phyloP scores from a whole-genome alignment of 2,888 invertebrate species.

The Podotricha telesiphe region DNA sequence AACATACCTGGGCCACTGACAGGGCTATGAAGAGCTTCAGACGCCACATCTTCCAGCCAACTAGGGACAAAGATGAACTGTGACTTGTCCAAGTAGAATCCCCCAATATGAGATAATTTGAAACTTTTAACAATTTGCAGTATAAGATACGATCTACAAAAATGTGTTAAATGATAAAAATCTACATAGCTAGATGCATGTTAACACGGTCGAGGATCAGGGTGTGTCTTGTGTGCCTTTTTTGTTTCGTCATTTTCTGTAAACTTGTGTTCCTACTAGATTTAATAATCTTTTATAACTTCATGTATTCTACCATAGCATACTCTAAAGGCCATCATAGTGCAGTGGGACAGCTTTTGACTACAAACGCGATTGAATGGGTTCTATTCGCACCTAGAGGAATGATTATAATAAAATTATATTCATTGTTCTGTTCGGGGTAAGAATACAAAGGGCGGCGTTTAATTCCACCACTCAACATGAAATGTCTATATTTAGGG shows the following conservation, averaged over 20 bases:
- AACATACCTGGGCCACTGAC: neutral
- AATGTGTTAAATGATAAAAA: constrained; percentile 23
- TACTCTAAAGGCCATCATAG: too few relatives aligned
- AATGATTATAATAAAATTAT: too few relatives aligned
- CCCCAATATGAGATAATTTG: neutral
- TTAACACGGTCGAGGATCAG: constrained; percentile 9
- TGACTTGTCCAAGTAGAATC: neutral
- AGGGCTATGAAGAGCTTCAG: neutral
- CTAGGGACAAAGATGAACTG: neutral
- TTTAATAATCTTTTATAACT: too few relatives aligned
- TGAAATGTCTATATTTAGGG: too few relatives aligned
- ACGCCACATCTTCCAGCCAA: constrained; percentile 9
- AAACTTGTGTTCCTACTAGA: too few relatives aligned
- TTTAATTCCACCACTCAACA: too few relatives aligned
- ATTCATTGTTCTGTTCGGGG: too few relatives aligned
- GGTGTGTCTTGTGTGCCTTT: neutral
- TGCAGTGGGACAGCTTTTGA: too few relatives aligned
- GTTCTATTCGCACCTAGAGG: too few relatives aligned
- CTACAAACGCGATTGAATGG: too few relatives aligned
- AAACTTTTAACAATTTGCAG: neutral
- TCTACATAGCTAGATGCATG: constrained; percentile 15
- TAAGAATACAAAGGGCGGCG: too few relatives aligned
- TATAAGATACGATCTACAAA: constrained; percentile 19
- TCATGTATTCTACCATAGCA: too few relatives aligned
- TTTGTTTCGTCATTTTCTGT: constrained; percentile 4